phyloP scores from a whole-genome alignment of 1,140 invertebrate genomes.

The Ceratina japonica region DNA sequence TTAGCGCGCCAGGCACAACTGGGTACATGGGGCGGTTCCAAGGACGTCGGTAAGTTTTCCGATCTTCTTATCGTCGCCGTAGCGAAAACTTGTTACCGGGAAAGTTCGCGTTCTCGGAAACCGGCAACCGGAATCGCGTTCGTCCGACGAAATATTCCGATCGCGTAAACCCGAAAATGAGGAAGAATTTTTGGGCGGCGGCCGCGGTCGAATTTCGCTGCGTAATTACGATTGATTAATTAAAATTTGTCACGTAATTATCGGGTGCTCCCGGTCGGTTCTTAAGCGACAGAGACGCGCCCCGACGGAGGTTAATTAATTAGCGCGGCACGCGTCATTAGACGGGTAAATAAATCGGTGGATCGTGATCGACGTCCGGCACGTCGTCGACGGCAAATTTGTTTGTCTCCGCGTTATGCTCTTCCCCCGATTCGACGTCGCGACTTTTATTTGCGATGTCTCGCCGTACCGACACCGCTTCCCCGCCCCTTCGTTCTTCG shows the following conservation, averaged over 20 bases:
- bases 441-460: no score
- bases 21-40: constrained; percentile 91
- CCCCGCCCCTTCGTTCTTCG: constrained; percentile 19
- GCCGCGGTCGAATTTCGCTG: neutral
- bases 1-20: constrained; percentile 92
- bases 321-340: constrained; percentile 39
- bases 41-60: constrained; percentile 90
- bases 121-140: no score
- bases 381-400: constrained; percentile 34
- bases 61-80: constrained; percentile 25
- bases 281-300: constrained; percentile 27
- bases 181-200: neutral
- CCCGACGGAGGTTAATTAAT: constrained; percentile 38
- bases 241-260: constrained; percentile 42
- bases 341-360: constrained; percentile 28
- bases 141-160: neutral
- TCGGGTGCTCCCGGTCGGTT: constrained; percentile 12
- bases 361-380: neutral
- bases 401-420: constrained; percentile 26
- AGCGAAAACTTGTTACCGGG: neutral
- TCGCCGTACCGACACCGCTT: neutral
- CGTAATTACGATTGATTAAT: constrained; percentile 25
- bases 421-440: no score
- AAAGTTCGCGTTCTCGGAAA: neutral
- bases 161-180: no score